Conservation (phyloP, 2,113 vertebrate species). For the Felis catus region F.catus_Fca126_mat1.0 CM031415.1:42576001-42576500, state of each 20-base stretch:
- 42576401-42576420: no score
- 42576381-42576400: no score
- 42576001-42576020: not conserved
- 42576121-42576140: not conserved
- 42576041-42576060: not conserved
- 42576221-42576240: not conserved
- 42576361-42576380: no score
- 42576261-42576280: not conserved
- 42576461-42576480: not conserved
- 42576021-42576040: not conserved
- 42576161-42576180: not conserved
- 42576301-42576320: no score
- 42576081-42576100: not conserved
- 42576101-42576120: not conserved
- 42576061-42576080: not conserved
- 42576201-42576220: not conserved
- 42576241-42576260: not conserved
- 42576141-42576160: not conserved
- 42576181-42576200: not conserved
- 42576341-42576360: no score
- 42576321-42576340: no score
- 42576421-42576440: no score
- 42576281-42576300: no score
- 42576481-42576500: not conserved
- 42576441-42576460: not conserved